A percentile compares a stretch with the other conserved stretches of the same genome.
Conservation (phyloP, 2,113 vertebrate species). For the Vombatus ursinus region DNA sequence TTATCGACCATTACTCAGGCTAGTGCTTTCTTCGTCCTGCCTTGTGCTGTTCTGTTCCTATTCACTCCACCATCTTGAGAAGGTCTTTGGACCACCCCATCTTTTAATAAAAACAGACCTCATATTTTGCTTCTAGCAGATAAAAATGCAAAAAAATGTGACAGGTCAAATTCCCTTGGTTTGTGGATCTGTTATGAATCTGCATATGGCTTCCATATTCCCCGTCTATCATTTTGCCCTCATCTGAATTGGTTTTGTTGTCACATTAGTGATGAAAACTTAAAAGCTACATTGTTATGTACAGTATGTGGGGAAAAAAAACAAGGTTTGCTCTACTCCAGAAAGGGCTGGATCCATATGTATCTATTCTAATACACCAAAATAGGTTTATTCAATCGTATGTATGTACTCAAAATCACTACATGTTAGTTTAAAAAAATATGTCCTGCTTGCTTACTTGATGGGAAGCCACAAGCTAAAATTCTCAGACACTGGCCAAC, state of each 20-base stretch:
- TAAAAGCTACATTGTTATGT: conserved; percentile 67
- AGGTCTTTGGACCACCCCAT: neutral
- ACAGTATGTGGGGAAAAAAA: conserved; percentile 66
- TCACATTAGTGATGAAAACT: conserved; percentile 65
- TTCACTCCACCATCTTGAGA: neutral
- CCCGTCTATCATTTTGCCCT: conserved; percentile 57
- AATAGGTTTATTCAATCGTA: conserved; percentile 15
- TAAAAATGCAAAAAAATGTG: conserved; percentile 62
- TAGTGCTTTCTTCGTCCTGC: neutral
- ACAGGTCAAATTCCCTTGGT: conserved; percentile 64
- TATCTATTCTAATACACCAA: conserved; percentile 39
- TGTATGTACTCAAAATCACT: conserved; percentile 28
- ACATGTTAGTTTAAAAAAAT: conserved; percentile 59
- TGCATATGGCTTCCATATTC: conserved; percentile 58
- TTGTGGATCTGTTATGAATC: conserved; percentile 69
- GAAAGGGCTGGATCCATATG: conserved; percentile 34
- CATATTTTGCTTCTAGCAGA: conserved; percentile 46
- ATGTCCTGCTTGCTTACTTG: conserved; percentile 57
- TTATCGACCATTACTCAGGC: neutral
- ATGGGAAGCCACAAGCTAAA: conserved; percentile 74
- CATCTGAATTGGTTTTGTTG: conserved; percentile 66
- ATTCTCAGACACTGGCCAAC: conserved; percentile 70
- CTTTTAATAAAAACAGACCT: conserved; percentile 49
- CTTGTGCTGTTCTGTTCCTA: neutral
- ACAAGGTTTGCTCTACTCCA: conserved; percentile 20